Base-by-base conservation (phyloP, 2,888 invertebrate species). In the Dilophus febrilis region DNA sequence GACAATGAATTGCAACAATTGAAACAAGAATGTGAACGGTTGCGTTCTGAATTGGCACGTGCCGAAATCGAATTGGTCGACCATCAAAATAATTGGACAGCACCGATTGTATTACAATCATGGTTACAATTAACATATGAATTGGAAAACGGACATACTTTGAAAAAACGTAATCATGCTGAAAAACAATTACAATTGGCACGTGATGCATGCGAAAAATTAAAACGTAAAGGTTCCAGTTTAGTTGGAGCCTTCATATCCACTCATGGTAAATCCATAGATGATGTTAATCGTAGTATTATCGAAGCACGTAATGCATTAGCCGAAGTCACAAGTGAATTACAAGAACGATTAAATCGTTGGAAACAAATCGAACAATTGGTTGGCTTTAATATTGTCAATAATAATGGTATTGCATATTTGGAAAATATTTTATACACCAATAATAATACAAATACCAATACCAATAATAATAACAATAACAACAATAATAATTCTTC, bases 51-150 rank as follows among this genome's bases (percentile, higher is more conserved):
- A 52, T 65, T 92, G 17, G 77, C 82, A 48, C 71, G 88, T 12
- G 87, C 91, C 0, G 91, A 92, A 61, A 84, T 84, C 40, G 90
- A 91, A 64, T 65, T 91, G 32, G 87, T 88, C 51, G 86, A 86
- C 56, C 71, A 85, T 41, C 4, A 22, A 6, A 22, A 22, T 22
- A 86, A 86, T 57, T 88, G 87, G 85, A 76, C 84, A 17, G 87
- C 92, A 1, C 88, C 91, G 0, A 68, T 75, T 2, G 85, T 85
- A 3, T 67, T 97, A 6, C 95, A 95, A 56, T 83, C 86, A 47
- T 94, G 95, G 90, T 66, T 98, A 13, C 92, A 97, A 57, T 67
- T 92, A 38, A 97, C 95, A 0, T 90, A 95, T 61, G 97, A 98
- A 66, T 71, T 91, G 43, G 98, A 98, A 64, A 84, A 87, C 62